Evolutionary conservation across 2,797 vertebrate genomes (phyloP), one percentile per base, ranked within the genome.

Genomic region (Etheostoma nigrum): DNA sequence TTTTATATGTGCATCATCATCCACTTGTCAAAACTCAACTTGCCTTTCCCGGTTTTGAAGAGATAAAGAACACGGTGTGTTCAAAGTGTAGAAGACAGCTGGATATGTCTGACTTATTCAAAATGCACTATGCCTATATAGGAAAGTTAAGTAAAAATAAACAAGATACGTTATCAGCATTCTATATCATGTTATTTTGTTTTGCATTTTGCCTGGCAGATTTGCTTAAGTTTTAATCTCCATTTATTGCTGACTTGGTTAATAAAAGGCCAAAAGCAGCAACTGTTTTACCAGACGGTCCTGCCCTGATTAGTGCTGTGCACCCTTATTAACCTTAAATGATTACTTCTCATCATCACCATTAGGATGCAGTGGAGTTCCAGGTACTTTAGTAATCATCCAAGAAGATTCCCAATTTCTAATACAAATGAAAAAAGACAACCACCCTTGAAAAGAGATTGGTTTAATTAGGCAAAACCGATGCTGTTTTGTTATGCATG

Each of bases 311-410:
- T 91, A 90, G 84, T 76, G 67, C 68, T 69, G 64, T 67, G 71
- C 83, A 78, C 81, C 72, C 81, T 83, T 86, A 88, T 92, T 93
- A 92, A 93, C 91, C 87, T 89, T 84, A 71, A 90, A 15, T 90
- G 84, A 93, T 92, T 90, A 89, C 74, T 84, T 75, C 81, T 82
- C 81, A 83, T 86, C 83, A 84, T 57, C 81, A 71, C 67, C 62
- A 85, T 90, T 81, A 88, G 69, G 72, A 87, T 84, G 81, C 70
- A 78, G 62, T 59, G 58, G 18, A 87, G 67, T 81, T 85, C 65
- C 74, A 83, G 81, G 74, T 86, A 83, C 82, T 89, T 79, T 58
- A 86, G 73, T 66, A 83, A 85, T 93, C 84, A 91, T 54, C 67
- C 70, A 67, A 84, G 57, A 89, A 86, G 66, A 86, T 89, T 88